Evolutionary conservation across 2,797 vertebrate genomes (phyloP).

Genomic region (Hippoglossus hippoglossus): DNA sequence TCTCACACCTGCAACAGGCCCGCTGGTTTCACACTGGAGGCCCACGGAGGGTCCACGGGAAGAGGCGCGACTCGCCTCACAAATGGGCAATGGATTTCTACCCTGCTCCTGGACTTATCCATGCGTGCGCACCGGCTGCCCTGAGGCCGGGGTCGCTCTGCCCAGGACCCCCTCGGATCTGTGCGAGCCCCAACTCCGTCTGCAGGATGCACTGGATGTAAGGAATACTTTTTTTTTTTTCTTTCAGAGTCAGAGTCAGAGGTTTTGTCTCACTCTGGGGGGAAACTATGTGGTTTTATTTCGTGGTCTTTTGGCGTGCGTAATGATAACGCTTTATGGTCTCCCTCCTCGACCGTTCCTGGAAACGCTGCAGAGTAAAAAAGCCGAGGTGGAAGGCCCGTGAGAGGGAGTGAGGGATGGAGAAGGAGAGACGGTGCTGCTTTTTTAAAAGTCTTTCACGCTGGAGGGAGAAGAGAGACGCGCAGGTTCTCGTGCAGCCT

Average conservation of each 20-base stretch:
- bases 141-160: conserved; percentile 35
- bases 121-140: conserved; percentile 37
- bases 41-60: conserved; percentile 53
- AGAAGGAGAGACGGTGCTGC: conserved; percentile 42
- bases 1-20: conserved; percentile 72
- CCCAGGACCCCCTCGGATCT: conserved; percentile 15
- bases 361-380: conserved; percentile 47
- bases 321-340: conserved; percentile 18
- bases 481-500: background rate
- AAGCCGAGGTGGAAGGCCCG: conserved; percentile 46
- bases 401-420: conserved; percentile 57
- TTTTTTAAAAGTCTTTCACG: background rate
- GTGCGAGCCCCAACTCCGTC: conserved; percentile 18
- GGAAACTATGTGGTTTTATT: conserved; percentile 41
- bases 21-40: conserved; percentile 62
- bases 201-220: conserved; percentile 27
- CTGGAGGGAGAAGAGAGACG: conserved; percentile 38
- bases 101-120: conserved; percentile 55
- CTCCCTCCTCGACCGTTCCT: conserved; percentile 42
- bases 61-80: conserved; percentile 31
- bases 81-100: conserved; percentile 54
- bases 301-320: conserved; percentile 43
- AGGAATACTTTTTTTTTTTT: conserved; percentile 34
- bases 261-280: conserved; percentile 16
- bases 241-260: conserved; percentile 23